phyloP scores from a whole-genome alignment of 2,797 vertebrate genomes.

The Labeo calbasu region DNA sequence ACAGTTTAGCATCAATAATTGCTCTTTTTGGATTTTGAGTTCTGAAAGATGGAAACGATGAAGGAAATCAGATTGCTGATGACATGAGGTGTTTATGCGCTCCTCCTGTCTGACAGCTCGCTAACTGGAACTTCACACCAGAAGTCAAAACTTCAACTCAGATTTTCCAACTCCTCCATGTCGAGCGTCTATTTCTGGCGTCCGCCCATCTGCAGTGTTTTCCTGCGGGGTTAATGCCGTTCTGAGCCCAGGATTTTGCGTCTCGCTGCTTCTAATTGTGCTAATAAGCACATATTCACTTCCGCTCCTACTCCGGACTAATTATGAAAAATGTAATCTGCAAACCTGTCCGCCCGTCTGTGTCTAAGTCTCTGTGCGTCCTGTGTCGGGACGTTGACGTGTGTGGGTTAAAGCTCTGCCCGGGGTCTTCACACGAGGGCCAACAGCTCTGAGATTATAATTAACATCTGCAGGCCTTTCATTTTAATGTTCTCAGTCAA shows the following conservation, averaged over 20 bases:
- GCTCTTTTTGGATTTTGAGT: background rate
- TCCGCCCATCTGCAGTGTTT: conserved; percentile 42
- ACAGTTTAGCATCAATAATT: background rate
- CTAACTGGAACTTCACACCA: conserved; percentile 1
- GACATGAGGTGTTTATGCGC: background rate
- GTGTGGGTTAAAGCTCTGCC: conserved; percentile 36
- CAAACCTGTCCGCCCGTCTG: conserved; percentile 35
- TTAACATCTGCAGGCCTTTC: conserved; percentile 22
- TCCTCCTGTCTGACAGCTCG: background rate
- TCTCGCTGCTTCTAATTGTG: conserved; percentile 54
- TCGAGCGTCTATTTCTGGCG: conserved; percentile 40
- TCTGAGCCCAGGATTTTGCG: conserved; percentile 46
- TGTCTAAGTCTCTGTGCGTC: background rate
- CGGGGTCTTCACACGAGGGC: background rate
- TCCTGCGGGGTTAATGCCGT: conserved; percentile 49
- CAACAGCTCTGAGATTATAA: conserved; percentile 34
- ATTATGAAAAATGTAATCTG: conserved; percentile 57
- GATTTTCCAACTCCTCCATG: conserved; percentile 12
- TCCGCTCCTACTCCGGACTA: conserved; percentile 41
- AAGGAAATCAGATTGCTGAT: background rate
- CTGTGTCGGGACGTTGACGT: conserved; percentile 1
- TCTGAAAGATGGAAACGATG: background rate
- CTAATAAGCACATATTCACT: conserved; percentile 55
- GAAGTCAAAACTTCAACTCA: background rate
- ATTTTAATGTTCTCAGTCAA: background rate